Evolutionary conservation across 2,888 invertebrate genomes (phyloP).

Genomic region (Standfussiana lucernea): DNA sequence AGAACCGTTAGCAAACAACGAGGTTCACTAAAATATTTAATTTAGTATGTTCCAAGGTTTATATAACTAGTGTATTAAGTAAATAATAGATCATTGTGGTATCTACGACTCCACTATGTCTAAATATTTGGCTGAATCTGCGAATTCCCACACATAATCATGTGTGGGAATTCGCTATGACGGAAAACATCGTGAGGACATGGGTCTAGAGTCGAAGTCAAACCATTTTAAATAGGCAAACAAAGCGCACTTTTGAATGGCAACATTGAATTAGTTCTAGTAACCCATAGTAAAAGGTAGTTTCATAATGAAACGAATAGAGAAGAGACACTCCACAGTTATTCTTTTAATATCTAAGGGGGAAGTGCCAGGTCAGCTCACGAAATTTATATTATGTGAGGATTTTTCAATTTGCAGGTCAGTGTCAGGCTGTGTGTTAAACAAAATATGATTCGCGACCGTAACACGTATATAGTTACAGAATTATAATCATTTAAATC

Average conservation of each 20-base stretch:
- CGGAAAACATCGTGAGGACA: conserved; percentile 2
- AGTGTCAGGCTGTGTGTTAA: too few species aligned
- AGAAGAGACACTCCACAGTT: background rate
- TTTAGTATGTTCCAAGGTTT: conserved; percentile 43
- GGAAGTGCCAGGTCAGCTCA: background rate
- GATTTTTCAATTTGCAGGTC: too few species aligned
- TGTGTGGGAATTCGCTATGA: conserved; percentile 23
- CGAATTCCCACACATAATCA: too few species aligned
- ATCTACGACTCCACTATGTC: conserved; percentile 17
- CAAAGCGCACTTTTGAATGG: background rate
- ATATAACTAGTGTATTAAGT: conserved; percentile 23
- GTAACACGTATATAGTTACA: too few species aligned
- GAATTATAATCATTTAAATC: too few species aligned
- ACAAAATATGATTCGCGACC: too few species aligned
- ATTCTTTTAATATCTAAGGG: background rate
- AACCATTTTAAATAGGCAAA: background rate
- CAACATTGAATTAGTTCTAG: background rate
- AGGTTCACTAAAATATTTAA: conserved; percentile 33
- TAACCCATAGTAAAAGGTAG: background rate
- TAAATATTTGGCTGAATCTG: conserved; percentile 40
- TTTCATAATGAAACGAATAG: background rate
- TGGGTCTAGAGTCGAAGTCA: background rate
- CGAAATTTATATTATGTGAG: too few species aligned
- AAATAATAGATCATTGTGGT: conserved; percentile 33
- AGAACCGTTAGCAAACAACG: conserved; percentile 35